Evolutionary conservation across 2,113 vertebrate species (phyloP).

Genomic region (Muntiacus muntjak): DNA sequence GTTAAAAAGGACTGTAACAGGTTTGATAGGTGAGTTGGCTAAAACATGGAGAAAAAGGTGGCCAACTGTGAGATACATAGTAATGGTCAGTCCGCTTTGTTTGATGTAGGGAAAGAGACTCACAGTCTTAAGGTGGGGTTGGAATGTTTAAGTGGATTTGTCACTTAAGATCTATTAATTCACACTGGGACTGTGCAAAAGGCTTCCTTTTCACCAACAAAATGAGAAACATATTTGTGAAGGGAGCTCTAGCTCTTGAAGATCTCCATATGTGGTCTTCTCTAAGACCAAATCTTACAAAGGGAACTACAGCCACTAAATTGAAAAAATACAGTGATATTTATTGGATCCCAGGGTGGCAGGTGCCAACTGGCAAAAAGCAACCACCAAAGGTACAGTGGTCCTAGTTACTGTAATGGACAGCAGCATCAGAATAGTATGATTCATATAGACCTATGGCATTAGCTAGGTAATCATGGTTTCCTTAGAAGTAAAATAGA

Average conservation of each 20-base stretch:
- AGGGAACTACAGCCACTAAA: background rate
- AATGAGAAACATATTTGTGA: background rate
- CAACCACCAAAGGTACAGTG: background rate
- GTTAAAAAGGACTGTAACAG: background rate
- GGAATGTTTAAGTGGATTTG: too few relatives aligned
- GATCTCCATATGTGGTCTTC: background rate
- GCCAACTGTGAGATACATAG: background rate
- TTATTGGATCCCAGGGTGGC: background rate
- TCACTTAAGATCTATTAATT: background rate
- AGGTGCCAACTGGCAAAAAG: too few relatives aligned
- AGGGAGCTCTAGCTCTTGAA: background rate
- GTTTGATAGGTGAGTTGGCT: background rate
- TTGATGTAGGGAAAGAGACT: background rate
- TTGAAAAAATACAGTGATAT: background rate
- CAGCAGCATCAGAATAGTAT: background rate
- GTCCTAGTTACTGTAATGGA: accelerated
- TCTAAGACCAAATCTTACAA: background rate
- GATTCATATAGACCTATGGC: background rate
- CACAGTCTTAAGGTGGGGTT: background rate
- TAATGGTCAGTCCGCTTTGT: background rate
- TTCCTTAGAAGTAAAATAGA: background rate
- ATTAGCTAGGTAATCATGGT: background rate
- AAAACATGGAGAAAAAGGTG: background rate
- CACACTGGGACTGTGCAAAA: background rate
- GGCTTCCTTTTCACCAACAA: background rate